Conservation (phyloP, 1,140 invertebrate species). For the Neocloeon triangulifer region DNA sequence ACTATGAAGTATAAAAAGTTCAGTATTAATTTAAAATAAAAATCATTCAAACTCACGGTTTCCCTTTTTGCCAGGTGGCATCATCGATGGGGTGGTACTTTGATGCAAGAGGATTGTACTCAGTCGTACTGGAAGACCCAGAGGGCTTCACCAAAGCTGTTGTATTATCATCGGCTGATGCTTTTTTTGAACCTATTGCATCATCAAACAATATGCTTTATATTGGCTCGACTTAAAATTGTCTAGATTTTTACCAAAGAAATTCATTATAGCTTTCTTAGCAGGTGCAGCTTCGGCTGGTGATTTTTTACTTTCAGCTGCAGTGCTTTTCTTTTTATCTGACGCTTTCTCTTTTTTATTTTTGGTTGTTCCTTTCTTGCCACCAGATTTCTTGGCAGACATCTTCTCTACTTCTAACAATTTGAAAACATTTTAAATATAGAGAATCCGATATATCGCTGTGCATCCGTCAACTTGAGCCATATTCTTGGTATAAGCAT, state of each 20-base stretch:
- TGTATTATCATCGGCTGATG: conserved; percentile 3
- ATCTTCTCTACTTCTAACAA: too few species aligned
- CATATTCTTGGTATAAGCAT: too few species aligned
- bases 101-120: conserved; percentile 51
- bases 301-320: conserved; percentile 1
- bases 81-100: conserved; percentile 80
- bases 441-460: too few species aligned
- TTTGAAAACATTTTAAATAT: too few species aligned
- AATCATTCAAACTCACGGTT: conserved; percentile 29
- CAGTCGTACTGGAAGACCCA: too few species aligned
- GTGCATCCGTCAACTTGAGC: too few species aligned
- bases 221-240: too few species aligned
- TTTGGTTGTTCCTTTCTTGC: too few species aligned
- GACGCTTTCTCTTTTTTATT: background rate
- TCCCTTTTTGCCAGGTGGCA: conserved; percentile 59
- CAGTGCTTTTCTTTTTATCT: conserved; percentile 2
- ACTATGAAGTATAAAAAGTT: background rate
- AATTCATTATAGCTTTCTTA: conserved; percentile 4
- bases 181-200: too few species aligned
- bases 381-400: too few species aligned
- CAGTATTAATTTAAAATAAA: conserved; percentile 3
- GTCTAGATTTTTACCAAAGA: too few species aligned
- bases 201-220: too few species aligned
- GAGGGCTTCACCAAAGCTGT: conserved; percentile 1
- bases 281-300: background rate